Evolutionary conservation across 2,797 vertebrate species (phyloP).

Genomic region (Halcyon badia): DNA sequence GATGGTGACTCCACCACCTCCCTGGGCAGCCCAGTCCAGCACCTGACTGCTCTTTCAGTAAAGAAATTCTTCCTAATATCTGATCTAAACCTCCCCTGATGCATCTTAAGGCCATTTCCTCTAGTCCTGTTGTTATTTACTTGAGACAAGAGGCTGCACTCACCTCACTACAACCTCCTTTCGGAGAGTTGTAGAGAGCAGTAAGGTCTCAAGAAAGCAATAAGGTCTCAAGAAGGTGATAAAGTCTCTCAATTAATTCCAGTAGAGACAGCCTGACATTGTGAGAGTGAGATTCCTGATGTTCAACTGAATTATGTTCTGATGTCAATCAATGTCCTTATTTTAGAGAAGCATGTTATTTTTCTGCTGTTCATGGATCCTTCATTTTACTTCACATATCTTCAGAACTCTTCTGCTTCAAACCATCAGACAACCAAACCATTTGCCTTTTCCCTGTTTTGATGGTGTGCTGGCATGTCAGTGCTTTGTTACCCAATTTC

Average conservation of each 20-base stretch:
- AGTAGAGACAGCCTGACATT: not conserved
- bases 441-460: not conserved
- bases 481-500: not conserved
- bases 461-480: not conserved
- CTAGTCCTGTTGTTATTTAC: too few relatives aligned
- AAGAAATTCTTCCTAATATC: too few relatives aligned
- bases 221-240: too few relatives aligned
- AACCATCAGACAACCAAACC: not conserved
- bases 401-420: not conserved
- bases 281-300: fast-evolving
- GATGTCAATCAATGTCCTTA: not conserved
- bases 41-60: too few relatives aligned
- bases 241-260: not conserved
- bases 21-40: too few relatives aligned
- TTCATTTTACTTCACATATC: not conserved
- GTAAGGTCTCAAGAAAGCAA: too few relatives aligned
- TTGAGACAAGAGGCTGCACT: too few relatives aligned
- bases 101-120: too few relatives aligned
- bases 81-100: too few relatives aligned
- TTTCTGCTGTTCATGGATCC: not conserved
- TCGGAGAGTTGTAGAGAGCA: too few relatives aligned
- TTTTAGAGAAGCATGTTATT: not conserved
- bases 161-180: too few relatives aligned
- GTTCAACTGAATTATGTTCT: not conserved
- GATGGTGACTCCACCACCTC: too few relatives aligned